These are phyloP conservation scores for Heliothis subflexa DNA, from an alignment of 1,140 invertebrate genomes.

Conservation along the genomic window DNA sequence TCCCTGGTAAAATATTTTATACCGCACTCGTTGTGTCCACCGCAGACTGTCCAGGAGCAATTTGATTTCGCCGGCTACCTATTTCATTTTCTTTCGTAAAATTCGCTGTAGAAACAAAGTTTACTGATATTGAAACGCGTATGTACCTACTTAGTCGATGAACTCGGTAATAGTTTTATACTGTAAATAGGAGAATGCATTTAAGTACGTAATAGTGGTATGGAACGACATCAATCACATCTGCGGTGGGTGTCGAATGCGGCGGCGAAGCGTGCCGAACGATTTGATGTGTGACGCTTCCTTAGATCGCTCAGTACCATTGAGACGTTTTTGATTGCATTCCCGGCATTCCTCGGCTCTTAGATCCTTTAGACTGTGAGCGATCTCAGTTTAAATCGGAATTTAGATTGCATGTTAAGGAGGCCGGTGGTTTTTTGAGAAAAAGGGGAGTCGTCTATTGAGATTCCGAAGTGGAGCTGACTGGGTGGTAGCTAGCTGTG, in stretches of 20 bases:
- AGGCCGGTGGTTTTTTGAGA: slow-evolving; percentile 42
- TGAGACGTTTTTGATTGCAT: slow-evolving; percentile 55
- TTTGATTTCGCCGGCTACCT: slow-evolving; percentile 8
- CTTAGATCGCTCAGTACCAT: slow-evolving; percentile 39
- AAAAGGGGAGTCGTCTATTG: slow-evolving; percentile 36
- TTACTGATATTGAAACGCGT: neutral
- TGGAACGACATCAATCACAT: slow-evolving; percentile 37
- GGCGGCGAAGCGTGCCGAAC: slow-evolving; percentile 40
- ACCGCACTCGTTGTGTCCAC: slow-evolving; percentile 37
- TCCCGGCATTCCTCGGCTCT: slow-evolving; percentile 45
- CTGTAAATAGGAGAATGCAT: neutral
- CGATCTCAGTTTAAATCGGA: slow-evolving; percentile 53
- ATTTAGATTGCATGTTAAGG: slow-evolving; percentile 50
- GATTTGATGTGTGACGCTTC: slow-evolving; percentile 43
- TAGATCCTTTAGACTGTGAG: slow-evolving; percentile 41
- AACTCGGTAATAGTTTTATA: neutral
- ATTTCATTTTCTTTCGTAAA: slow-evolving; percentile 15
- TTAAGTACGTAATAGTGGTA: slow-evolving; percentile 16
- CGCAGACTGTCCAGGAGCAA: slow-evolving; percentile 30
- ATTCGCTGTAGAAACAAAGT: slow-evolving; percentile 10
- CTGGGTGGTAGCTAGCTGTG: slow-evolving; percentile 5
- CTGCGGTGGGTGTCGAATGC: slow-evolving; percentile 37
- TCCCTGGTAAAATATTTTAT: slow-evolving; percentile 44
- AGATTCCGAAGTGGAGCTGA: slow-evolving; percentile 32
- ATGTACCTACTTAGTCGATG: neutral